Conservation (phyloP, 2,888 invertebrate species). For the Bombylius major region DNA sequence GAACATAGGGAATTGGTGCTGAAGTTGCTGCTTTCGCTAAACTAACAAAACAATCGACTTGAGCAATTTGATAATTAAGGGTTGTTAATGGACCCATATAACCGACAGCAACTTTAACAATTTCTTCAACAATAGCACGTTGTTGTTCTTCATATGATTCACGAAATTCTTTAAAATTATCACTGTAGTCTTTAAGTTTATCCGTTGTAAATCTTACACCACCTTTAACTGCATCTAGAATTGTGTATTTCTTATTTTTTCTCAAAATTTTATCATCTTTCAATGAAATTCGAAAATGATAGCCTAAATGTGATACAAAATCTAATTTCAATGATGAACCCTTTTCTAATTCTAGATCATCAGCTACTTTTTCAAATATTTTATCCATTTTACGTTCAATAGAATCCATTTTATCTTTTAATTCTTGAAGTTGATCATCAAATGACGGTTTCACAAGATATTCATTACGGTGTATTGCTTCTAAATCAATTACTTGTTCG, state of each 20-base stretch:
- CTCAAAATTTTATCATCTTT: constrained; percentile 77
- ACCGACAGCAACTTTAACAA: constrained; percentile 79
- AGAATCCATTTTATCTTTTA: constrained; percentile 52
- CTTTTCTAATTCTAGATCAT: constrained; percentile 68
- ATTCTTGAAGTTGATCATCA: constrained; percentile 63
- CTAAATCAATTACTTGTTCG: constrained; percentile 77
- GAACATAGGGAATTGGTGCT: constrained; percentile 63
- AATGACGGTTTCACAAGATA: constrained; percentile 79
- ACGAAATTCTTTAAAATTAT: constrained; percentile 55
- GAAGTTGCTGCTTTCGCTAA: constrained; percentile 68
- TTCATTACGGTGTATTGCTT: constrained; percentile 71
- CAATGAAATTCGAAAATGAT: constrained; percentile 53
- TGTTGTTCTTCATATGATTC: constrained; percentile 72
- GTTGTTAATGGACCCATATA: constrained; percentile 68
- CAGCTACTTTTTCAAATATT: constrained; percentile 49
- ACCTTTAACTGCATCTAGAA: constrained; percentile 75
- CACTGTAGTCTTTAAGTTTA: constrained; percentile 57
- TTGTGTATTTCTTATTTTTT: constrained; percentile 61
- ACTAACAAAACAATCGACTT: constrained; percentile 77
- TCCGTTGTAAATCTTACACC: constrained; percentile 77
- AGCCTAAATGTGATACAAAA: constrained; percentile 69
- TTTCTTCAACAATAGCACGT: constrained; percentile 69
- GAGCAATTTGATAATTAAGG: constrained; percentile 64
- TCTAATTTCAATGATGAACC: constrained; percentile 77
- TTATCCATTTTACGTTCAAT: constrained; percentile 59